Conservation (phyloP, 37 sponge, comb jelly and placozoan genomes). For the Halisarca cf. caerulea region DNA sequence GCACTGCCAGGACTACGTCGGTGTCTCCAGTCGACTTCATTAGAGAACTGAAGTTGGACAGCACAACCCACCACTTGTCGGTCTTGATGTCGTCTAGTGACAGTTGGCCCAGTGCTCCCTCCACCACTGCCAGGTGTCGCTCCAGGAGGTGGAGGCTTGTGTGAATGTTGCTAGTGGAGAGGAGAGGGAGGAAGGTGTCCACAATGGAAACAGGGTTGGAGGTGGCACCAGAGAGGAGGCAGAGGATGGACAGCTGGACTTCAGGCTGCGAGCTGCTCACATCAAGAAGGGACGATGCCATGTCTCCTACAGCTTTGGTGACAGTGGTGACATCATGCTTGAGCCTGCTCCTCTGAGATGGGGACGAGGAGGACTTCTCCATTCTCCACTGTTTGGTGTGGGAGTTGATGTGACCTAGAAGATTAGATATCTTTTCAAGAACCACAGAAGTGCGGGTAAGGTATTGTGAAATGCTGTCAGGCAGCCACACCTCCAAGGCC, state of each 20-base stretch:
- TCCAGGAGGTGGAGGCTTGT: neutral
- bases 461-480: neutral
- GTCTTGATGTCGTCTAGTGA: neutral
- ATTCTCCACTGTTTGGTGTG: neutral
- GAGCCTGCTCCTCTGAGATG: neutral
- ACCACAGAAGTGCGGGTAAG: neutral
- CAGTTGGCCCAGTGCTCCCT: neutral
- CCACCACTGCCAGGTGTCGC: conserved; percentile 1
- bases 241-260: conserved; percentile 5
- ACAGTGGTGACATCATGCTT: neutral
- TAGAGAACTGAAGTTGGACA: neutral
- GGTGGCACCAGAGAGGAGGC: neutral
- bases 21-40: neutral
- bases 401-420: conserved; percentile 5
- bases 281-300: conserved; percentile 4
- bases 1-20: neutral
- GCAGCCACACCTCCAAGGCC: neutral
- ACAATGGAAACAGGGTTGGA: conserved; percentile 1
- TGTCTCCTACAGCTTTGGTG: neutral
- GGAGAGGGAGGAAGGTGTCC: neutral
- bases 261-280: neutral
- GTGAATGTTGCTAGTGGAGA: conserved; percentile 5
- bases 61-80: neutral
- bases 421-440: neutral
- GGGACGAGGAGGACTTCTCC: neutral